Evolutionary conservation across 2,888 invertebrate species (phyloP).

Genomic region (Orgyia antiqua): DNA sequence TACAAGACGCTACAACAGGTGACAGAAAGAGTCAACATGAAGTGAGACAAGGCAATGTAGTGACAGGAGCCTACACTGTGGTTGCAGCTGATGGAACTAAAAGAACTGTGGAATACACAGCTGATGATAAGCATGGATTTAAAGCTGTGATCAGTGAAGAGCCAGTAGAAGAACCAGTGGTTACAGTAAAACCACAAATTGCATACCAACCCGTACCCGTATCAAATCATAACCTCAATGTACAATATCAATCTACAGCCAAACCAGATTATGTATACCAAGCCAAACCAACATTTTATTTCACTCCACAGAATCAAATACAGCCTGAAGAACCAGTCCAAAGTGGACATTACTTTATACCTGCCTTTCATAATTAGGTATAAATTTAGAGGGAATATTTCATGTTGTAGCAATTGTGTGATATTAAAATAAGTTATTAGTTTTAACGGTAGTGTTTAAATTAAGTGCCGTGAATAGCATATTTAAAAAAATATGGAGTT

Average conservation of each 20-base stretch:
- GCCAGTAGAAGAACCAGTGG: slow-evolving; percentile 31
- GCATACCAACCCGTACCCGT: slow-evolving; percentile 3
- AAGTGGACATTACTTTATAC: slow-evolving; percentile 50
- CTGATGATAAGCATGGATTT: slow-evolving; percentile 73
- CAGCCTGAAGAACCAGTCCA: slow-evolving; percentile 21
- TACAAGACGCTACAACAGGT: slow-evolving; percentile 75
- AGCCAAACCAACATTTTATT: slow-evolving; percentile 30
- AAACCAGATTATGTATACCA: slow-evolving; percentile 20
- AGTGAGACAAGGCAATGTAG: slow-evolving; percentile 52
- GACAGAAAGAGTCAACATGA: slow-evolving; percentile 67
- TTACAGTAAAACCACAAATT: slow-evolving; percentile 3
- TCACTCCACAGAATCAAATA: slow-evolving; percentile 46
- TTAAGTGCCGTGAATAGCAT: slow-evolving; percentile 20
- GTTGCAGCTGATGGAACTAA: slow-evolving; percentile 67
- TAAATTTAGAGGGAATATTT: too few relatives aligned
- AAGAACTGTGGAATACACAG: slow-evolving; percentile 65
- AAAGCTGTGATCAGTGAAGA: slow-evolving; percentile 70
- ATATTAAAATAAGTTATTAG: slow-evolving; percentile 21
- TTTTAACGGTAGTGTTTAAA: too few relatives aligned
- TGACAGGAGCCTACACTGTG: slow-evolving; percentile 61
- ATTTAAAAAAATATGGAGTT: background rate
- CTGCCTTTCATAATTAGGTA: too few relatives aligned
- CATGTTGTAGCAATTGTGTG: slow-evolving; percentile 18
- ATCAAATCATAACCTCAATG: slow-evolving; percentile 7
- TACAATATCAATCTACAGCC: slow-evolving; percentile 12